Evolutionary conservation across 2,797 vertebrate genomes (phyloP), one percentile per base, ranked within the genome.

Genomic region (Schizopygopsis pylzovi): DNA sequence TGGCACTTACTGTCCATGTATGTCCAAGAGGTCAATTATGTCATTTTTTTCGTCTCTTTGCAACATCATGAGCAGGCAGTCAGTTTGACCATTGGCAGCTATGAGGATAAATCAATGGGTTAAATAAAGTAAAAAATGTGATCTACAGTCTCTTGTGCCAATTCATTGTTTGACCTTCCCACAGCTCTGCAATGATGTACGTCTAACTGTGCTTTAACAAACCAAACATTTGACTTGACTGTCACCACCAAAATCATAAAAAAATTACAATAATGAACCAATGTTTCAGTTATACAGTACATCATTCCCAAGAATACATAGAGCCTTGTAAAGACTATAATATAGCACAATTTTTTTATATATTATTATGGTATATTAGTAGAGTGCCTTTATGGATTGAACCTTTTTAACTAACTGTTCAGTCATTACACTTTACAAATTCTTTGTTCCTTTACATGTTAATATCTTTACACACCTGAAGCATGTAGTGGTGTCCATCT

Each of bases 401-500:
- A 49, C 45, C 11, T 61, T 25, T 61, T 61, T 12, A 65, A 65
- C 25, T 65, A 65, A 33, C 61, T 52, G 28, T 33, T 33, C 25
- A 41, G 43, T 77, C 16, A 65, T 61, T 43, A 63, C 6, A n/a
- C 2, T 39, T 41, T 41, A 56, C 20, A 70, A 41, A 43, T 39
- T 12, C 4, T n/a, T 59, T 49, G 22, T 25, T 41, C 12, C 1
- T 13, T 39, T 20, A 41, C 4, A 39, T 11, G 20, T 52, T 47
- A n/a, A 37, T 47, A 54, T 43, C 20, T 6, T 4, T 45, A 56
- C 83, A n/a, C 85, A 99, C 98, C 98, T 94, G 98, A 96, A 87
- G 96, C 97, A 6, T 99, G 98, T 87, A 99, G 95, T 1, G 98
- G 97, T 6, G 97, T 98, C 97, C 97, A 98, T 94, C 97, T 98